Percentiles rank a stretch among this genome's conserved stretches.
phyloP scores from a whole-genome alignment of 2,113 vertebrate genomes.

The Centropristis striata region DNA sequence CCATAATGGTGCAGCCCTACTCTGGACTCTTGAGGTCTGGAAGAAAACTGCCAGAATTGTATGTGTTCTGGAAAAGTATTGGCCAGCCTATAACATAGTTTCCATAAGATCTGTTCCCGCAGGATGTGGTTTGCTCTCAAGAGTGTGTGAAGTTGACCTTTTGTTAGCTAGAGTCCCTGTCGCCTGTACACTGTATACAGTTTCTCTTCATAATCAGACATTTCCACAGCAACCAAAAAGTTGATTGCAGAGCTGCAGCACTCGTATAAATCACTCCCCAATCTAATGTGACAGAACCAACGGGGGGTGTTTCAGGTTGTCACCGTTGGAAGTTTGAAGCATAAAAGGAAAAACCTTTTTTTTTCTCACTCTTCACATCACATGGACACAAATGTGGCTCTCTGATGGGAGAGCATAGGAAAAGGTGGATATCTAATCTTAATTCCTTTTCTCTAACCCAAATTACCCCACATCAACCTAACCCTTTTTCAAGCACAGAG shows the following conservation, averaged over 20 bases:
- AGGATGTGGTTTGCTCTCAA: constrained; percentile 73
- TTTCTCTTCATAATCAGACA: constrained; percentile 77
- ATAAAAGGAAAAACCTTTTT: constrained; percentile 61
- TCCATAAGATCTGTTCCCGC: constrained; percentile 76
- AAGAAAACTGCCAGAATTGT: constrained; percentile 60
- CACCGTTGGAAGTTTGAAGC: constrained; percentile 82
- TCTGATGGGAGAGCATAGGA: constrained; percentile 77
- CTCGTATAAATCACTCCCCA: constrained; percentile 67
- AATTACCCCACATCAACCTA: constrained; percentile 88
- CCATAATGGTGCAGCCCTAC: too few relatives aligned
- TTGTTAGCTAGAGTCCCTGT: constrained; percentile 74
- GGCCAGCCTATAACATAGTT: constrained; percentile 68
- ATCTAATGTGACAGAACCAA: constrained; percentile 68
- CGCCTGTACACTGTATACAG: constrained; percentile 69
- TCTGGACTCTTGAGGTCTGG: constrained; percentile 69
- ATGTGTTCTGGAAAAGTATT: constrained; percentile 56
- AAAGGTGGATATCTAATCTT: constrained; percentile 85
- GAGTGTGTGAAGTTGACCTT: constrained; percentile 73
- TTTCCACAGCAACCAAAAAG: constrained; percentile 81
- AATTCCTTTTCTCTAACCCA: constrained; percentile 89
- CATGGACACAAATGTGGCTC: constrained; percentile 74
- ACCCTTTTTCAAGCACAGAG: constrained; percentile 89
- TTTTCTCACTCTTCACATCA: constrained; percentile 69
- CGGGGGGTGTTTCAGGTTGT: constrained; percentile 83
- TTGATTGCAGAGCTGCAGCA: constrained; percentile 74